These are phyloP conservation scores for Heliconius congener DNA, from an alignment of 1,140 invertebrate genomes.

Conservation along the genomic window DNA sequence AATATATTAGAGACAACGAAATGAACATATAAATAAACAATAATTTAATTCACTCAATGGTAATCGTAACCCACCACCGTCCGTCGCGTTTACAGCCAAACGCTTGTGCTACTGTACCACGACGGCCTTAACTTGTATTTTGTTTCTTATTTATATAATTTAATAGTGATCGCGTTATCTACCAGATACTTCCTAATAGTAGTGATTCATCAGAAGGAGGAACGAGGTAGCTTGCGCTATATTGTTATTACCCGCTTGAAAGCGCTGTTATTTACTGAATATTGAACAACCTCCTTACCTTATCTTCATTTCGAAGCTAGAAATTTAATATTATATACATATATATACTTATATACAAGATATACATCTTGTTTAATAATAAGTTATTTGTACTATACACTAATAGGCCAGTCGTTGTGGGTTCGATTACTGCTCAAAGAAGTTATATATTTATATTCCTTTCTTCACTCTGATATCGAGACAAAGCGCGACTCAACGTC, in stretches of 20 bases:
- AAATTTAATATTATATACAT: slow-evolving; percentile 4
- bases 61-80: no score
- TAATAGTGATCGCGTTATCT: not conserved
- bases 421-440: no score
- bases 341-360: not conserved
- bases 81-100: no score
- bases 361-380: slow-evolving; percentile 3
- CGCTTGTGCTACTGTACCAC: no score
- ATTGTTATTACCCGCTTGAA: slow-evolving; percentile 31
- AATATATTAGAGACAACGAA: no score
- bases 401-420: not conserved
- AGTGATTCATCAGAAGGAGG: slow-evolving; percentile 46
- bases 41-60: no score
- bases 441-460: no score
- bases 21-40: no score
- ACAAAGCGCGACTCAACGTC: no score
- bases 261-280: slow-evolving; percentile 31
- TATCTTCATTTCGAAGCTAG: not conserved
- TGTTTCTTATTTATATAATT: not conserved
- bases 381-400: not conserved
- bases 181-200: slow-evolving; percentile 41
- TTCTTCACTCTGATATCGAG: no score
- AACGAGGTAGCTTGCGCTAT: slow-evolving; percentile 42
- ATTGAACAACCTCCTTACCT: slow-evolving; percentile 1
- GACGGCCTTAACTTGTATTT: not conserved